A percentile compares a stretch with the other conserved stretches of the same genome.
Evolutionary conservation across 1,140 invertebrate species (phyloP).

Genomic region (Wasmannia auropunctata): DNA sequence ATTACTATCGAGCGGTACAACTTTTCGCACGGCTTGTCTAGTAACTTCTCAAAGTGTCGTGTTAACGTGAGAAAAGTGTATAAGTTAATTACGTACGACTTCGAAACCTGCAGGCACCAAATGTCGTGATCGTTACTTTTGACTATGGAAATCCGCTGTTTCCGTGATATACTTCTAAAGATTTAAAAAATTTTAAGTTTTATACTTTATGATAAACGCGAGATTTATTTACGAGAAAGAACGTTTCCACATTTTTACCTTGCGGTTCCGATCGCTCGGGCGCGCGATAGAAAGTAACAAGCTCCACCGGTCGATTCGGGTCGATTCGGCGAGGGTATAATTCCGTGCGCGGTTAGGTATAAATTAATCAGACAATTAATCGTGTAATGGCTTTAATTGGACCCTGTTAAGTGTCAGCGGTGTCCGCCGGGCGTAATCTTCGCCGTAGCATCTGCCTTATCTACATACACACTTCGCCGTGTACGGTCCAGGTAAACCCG

Average conservation of each 20-base stretch:
- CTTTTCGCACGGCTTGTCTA: conserved; percentile 19
- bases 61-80: background rate
- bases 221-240: background rate
- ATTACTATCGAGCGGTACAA: conserved; percentile 17
- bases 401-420: conserved; percentile 83
- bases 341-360: conserved; percentile 72
- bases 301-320: background rate
- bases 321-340: conserved; percentile 40
- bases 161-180: background rate
- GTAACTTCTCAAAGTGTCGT: background rate
- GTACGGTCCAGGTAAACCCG: conserved; percentile 50
- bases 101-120: background rate
- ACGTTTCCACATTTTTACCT: background rate
- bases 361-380: conserved; percentile 85
- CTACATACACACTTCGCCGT: conserved; percentile 39
- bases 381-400: conserved; percentile 84
- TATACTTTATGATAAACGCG: background rate
- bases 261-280: background rate
- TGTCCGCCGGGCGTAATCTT: conserved; percentile 77
- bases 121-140: background rate
- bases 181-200: background rate
- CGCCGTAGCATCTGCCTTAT: conserved; percentile 77
- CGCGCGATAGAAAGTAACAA: conserved; percentile 21
- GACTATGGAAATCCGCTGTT: background rate
- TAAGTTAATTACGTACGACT: background rate